These are phyloP conservation scores for Lithophane socia DNA, from an alignment of 2,888 invertebrate species.

Conservation along the genomic window DNA sequence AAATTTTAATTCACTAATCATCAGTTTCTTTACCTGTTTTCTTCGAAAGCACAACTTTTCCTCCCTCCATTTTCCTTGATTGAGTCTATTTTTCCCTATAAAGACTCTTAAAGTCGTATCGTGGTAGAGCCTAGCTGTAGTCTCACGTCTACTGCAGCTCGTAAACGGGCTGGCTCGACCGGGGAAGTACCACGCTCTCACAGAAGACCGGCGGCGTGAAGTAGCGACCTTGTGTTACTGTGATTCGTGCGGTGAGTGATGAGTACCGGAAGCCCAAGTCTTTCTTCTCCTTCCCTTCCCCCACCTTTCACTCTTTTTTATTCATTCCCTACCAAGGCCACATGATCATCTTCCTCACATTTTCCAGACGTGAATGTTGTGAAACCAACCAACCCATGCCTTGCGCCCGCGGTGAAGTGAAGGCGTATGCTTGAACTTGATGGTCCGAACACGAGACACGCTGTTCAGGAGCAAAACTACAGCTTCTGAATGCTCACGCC, in stretches of 20 bases:
- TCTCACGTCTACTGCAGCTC: not conserved
- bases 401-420: too few species aligned
- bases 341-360: too few species aligned
- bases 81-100: not conserved
- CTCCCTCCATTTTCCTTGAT: not conserved
- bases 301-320: too few species aligned
- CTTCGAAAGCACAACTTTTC: not conserved
- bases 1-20: too few species aligned
- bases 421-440: too few species aligned
- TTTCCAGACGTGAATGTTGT: too few species aligned
- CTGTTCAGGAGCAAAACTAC: not conserved
- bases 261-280: slow-evolving; percentile 5
- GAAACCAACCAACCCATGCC: too few species aligned
- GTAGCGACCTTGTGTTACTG: slow-evolving; percentile 2
- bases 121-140: slow-evolving; percentile 29
- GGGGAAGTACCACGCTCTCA: slow-evolving; percentile 15
- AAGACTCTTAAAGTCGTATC: not conserved
- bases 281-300: too few species aligned
- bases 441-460: too few species aligned
- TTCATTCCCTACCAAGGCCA: too few species aligned
- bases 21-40: too few species aligned
- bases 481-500: not conserved
- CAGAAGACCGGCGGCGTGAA: not conserved
- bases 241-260: slow-evolving; percentile 23
- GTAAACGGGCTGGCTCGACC: slow-evolving; percentile 27